Percentiles rank a stretch among this genome's conserved stretches.
Conservation (phyloP, 2,113 vertebrate species). For the Stegostoma tigrinum region DNA sequence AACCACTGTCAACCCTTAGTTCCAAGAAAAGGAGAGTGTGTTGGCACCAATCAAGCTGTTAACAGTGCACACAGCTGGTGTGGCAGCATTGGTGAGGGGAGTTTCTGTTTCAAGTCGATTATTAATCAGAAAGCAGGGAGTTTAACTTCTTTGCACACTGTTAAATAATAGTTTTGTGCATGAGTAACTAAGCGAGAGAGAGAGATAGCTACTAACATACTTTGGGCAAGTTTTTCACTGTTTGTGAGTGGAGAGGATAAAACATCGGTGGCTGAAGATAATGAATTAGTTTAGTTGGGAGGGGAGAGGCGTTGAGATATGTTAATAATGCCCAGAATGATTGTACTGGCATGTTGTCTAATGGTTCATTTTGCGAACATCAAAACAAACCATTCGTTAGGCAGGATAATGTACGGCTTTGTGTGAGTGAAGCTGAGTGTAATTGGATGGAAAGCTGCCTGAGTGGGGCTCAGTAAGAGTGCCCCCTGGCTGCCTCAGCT, state of each 20-base stretch:
- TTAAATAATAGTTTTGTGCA: neutral
- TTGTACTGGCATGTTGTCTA: conserved; percentile 28
- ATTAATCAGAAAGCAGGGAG: neutral
- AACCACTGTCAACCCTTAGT: too few relatives aligned
- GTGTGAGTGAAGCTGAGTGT: neutral
- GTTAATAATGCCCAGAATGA: conserved; percentile 9
- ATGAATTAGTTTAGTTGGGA: neutral
- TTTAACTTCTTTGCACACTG: neutral
- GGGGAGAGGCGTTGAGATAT: neutral
- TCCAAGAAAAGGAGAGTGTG: too few relatives aligned
- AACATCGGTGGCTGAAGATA: neutral
- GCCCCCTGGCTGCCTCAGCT: neutral
- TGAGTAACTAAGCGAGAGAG: neutral
- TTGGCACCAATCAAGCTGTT: too few relatives aligned
- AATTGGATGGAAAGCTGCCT: neutral
- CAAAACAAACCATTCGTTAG: conserved; percentile 35
- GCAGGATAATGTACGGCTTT: conserved; percentile 27
- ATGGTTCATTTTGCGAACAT: conserved; percentile 31
- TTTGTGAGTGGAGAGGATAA: neutral
- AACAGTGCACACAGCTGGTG: too few relatives aligned
- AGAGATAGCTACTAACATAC: too few relatives aligned
- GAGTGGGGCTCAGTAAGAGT: neutral
- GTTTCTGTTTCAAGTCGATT: neutral
- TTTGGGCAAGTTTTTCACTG: neutral
- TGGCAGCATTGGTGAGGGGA: neutral